Conservation (phyloP, 64 coral and sea anemone genomes). For the Stichodactyla mertensii region DNA sequence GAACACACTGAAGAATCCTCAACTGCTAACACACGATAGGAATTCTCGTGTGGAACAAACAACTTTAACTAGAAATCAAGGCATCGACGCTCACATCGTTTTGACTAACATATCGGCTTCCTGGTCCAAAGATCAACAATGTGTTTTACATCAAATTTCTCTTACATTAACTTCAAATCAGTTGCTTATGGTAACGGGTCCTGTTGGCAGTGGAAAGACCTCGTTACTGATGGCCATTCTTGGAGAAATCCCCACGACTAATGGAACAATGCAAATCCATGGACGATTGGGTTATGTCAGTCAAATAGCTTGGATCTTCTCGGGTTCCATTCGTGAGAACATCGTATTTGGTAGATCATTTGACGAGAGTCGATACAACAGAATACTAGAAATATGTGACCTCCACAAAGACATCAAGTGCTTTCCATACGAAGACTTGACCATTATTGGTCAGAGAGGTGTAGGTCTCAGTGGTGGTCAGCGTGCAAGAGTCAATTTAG, state of each 20-base stretch:
- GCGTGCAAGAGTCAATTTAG: too few species aligned
- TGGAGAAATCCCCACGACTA: background rate
- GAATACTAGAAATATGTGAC: slow-evolving; percentile 24
- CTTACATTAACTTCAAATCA: background rate
- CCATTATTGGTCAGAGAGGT: background rate
- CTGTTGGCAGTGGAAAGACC: too few species aligned
- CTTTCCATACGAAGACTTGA: background rate
- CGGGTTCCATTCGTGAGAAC: too few species aligned
- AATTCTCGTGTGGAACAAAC: too few species aligned
- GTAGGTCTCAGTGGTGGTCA: too few species aligned
- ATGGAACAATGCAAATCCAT: background rate
- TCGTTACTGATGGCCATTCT: too few species aligned
- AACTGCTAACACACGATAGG: too few species aligned
- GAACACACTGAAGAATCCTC: too few species aligned
- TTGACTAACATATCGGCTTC: background rate
- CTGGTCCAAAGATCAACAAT: background rate
- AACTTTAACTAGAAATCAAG: too few species aligned
- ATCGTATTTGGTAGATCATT: background rate
- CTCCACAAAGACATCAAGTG: slow-evolving; percentile 29
- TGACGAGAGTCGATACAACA: slow-evolving; percentile 1
- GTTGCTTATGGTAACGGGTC: background rate
- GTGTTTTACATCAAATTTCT: background rate
- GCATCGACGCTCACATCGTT: background rate
- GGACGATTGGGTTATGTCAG: slow-evolving; percentile 16
- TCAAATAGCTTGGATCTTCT: background rate